A percentile compares a stretch with the other conserved stretches of the same genome.
These are phyloP conservation scores for Drosophila pseudoananassae DNA, from an alignment of 1,140 invertebrate genomes.

Conservation along the genomic window DNA sequence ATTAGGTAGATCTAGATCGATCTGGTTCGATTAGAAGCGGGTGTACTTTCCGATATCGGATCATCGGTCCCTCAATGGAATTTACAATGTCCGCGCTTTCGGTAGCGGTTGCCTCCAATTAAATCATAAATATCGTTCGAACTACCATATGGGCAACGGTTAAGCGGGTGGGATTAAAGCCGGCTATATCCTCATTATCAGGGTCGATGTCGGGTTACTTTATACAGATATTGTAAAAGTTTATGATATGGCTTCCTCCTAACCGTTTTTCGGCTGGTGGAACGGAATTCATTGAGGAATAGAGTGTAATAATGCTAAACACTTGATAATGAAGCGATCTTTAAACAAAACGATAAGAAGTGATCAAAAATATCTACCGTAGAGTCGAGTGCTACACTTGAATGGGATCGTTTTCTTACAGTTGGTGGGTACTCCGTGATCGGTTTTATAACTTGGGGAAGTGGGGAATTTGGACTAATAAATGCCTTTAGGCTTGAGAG, in stretches of 20 bases:
- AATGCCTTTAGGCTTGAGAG: neutral
- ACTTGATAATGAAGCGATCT: constrained; percentile 18
- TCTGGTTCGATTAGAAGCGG: neutral
- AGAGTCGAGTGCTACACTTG: constrained; percentile 15
- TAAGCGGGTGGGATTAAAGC: constrained; percentile 15
- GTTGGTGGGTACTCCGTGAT: no score
- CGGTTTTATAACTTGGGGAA: neutral
- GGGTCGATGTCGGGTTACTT: neutral
- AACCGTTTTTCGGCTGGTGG: no score
- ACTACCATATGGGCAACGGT: no score
- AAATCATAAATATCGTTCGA: neutral
- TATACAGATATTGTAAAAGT: constrained; percentile 2
- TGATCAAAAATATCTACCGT: constrained; percentile 12
- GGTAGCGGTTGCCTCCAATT: constrained; percentile 27
- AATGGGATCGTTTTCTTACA: constrained; percentile 2
- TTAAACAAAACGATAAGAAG: constrained; percentile 15
- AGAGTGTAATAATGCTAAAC: neutral
- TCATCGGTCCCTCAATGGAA: constrained; percentile 1
- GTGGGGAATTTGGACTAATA: neutral
- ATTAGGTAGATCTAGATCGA: constrained; percentile 21
- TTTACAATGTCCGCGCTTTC: constrained; percentile 20
- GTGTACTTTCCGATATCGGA: neutral
- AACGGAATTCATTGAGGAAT: neutral
- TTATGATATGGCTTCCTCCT: constrained; percentile 15
- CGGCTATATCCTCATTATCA: constrained; percentile 28